A percentile compares a stretch with the other conserved stretches of the same genome.
phyloP scores from a whole-genome alignment of 2,888 invertebrate species.

The Cephonodes hylas region DNA sequence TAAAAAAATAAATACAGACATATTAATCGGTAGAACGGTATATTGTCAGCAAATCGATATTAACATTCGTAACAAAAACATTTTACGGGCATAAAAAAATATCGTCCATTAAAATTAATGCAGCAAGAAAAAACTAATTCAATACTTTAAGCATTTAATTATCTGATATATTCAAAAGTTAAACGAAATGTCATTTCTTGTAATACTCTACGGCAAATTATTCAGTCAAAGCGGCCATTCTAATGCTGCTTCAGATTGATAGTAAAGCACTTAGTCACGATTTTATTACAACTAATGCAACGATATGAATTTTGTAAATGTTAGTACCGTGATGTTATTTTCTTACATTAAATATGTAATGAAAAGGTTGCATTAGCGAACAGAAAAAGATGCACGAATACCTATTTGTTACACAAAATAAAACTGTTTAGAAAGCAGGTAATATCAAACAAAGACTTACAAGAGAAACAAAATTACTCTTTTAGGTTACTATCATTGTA shows the following conservation, averaged over 20 bases:
- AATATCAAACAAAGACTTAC: constrained; percentile 45
- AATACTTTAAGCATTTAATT: neutral
- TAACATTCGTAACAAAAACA: too few relatives aligned
- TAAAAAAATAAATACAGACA: too few relatives aligned
- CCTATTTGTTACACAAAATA: neutral
- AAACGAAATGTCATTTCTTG: neutral
- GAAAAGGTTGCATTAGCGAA: neutral
- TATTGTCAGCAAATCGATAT: too few relatives aligned
- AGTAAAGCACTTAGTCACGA: constrained; percentile 4
- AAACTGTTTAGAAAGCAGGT: constrained; percentile 33
- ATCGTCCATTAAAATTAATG: too few relatives aligned
- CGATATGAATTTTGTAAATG: neutral
- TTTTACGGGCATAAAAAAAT: too few relatives aligned
- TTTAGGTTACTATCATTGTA: constrained; percentile 72
- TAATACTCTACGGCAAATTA: neutral
- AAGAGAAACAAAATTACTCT: constrained; percentile 68
- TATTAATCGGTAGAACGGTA: too few relatives aligned
- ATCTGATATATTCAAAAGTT: neutral
- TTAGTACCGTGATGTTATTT: neutral
- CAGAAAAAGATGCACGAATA: neutral
- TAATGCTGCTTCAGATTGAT: neutral
- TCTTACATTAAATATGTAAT: neutral
- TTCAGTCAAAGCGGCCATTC: neutral
- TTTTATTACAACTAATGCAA: neutral
- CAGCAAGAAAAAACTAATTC: too few relatives aligned